phyloP scores from a whole-genome alignment of 30 jellyfish, hydroid and myxozoan genomes.

The Aurelia coerulea region DNA sequence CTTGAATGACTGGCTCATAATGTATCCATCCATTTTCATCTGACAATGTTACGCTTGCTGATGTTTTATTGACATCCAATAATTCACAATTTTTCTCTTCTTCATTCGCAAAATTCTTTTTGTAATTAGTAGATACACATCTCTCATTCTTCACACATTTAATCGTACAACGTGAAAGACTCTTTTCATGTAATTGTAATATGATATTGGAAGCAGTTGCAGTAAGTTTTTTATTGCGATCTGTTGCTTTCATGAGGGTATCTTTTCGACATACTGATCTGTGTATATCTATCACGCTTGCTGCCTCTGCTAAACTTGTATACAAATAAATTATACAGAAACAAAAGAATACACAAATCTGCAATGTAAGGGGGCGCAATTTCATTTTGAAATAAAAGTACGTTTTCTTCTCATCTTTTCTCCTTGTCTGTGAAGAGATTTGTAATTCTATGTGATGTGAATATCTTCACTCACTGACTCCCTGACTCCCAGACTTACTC shows the following conservation, averaged over 20 bases:
- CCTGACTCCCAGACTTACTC: too few species aligned
- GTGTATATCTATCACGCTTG: too few species aligned
- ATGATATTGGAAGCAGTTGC: neutral
- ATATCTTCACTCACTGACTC: too few species aligned
- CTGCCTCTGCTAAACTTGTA: too few species aligned
- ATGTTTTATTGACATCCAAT: neutral
- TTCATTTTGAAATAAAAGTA: too few species aligned
- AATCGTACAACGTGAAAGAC: neutral
- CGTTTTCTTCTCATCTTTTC: too few species aligned
- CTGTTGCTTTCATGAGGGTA: conserved; percentile 5
- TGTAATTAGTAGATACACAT: neutral
- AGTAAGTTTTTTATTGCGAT: neutral
- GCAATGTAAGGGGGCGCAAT: too few species aligned
- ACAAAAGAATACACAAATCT: too few species aligned
- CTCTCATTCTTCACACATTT: neutral
- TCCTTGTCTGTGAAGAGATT: too few species aligned
- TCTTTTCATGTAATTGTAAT: neutral
- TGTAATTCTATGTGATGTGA: too few species aligned
- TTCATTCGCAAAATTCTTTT: neutral
- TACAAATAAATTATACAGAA: too few species aligned
- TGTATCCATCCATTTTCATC: conserved; percentile 1
- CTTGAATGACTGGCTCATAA: neutral
- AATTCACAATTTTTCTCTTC: neutral
- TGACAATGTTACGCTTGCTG: neutral
- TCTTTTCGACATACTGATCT: neutral